Conservation (phyloP, 2,888 invertebrate species). For the Melanotus villosus region DNA sequence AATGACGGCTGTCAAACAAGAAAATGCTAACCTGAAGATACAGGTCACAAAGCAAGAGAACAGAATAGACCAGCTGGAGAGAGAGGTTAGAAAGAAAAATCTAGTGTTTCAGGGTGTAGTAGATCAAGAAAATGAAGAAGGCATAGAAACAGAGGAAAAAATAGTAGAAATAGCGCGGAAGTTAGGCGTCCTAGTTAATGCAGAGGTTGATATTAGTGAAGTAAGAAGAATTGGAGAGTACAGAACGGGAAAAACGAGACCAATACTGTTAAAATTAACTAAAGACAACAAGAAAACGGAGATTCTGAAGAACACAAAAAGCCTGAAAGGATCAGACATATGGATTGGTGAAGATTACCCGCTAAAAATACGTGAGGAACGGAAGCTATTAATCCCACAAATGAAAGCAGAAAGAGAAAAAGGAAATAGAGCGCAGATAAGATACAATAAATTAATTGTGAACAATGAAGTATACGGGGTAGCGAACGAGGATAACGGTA, state of each 20-base stretch:
- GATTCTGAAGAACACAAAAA: neutral
- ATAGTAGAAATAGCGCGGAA: too few species aligned
- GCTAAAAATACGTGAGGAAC: conserved; percentile 2
- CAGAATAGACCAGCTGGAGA: too few species aligned
- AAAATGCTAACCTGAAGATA: too few species aligned
- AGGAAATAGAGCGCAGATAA: conserved; percentile 18
- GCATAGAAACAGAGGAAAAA: too few species aligned
- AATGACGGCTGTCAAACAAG: too few species aligned
- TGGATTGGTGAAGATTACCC: neutral
- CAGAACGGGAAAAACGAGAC: conserved; percentile 5
- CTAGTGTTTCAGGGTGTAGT: neutral
- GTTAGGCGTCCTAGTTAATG: too few species aligned
- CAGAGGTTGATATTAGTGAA: neutral
- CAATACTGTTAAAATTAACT: conserved; percentile 5
- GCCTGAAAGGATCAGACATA: neutral
- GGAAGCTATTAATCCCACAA: too few species aligned
- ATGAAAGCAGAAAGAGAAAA: conserved; percentile 9
- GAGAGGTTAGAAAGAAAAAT: too few species aligned
- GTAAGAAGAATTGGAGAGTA: conserved; percentile 6
- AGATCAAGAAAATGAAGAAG: conserved; percentile 6
- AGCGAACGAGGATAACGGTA: neutral
- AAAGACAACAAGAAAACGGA: neutral
- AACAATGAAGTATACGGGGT: neutral
- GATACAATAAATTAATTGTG: too few species aligned
- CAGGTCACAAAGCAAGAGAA: too few species aligned